Evolutionary conservation across 2,888 invertebrate species (phyloP).

Genomic region (Miltochrista miniata): DNA sequence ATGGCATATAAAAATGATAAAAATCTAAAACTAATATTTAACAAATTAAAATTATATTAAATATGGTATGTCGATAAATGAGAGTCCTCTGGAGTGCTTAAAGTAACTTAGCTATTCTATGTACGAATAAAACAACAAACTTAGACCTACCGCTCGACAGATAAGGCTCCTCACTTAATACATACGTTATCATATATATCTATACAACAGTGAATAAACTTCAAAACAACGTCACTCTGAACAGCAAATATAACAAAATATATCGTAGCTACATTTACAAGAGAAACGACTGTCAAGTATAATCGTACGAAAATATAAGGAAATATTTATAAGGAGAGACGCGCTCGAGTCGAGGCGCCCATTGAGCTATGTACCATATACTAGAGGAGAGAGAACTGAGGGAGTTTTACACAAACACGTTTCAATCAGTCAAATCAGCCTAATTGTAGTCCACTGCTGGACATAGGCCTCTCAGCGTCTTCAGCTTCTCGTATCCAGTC

Average conservation of each 20-base stretch:
- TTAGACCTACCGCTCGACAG: slow-evolving; percentile 67
- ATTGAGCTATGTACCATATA: neutral
- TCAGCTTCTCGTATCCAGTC: too few relatives aligned
- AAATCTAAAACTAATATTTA: slow-evolving; percentile 41
- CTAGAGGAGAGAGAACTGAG: too few relatives aligned
- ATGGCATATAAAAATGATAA: slow-evolving; percentile 52
- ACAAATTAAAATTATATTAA: slow-evolving; percentile 45
- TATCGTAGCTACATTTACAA: slow-evolving; percentile 60
- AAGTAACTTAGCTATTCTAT: slow-evolving; percentile 58
- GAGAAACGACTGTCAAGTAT: slow-evolving; percentile 53
- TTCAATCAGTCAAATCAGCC: too few relatives aligned
- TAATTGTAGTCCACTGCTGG: too few relatives aligned
- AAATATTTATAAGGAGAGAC: slow-evolving; percentile 39
- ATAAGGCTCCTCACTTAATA: slow-evolving; percentile 73
- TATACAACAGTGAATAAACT: slow-evolving; percentile 79
- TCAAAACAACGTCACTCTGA: slow-evolving; percentile 68
- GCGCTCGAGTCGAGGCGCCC: slow-evolving; percentile 16
- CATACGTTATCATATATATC: slow-evolving; percentile 60
- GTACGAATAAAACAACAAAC: slow-evolving; percentile 66
- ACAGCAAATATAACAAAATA: slow-evolving; percentile 73
- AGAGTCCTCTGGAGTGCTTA: slow-evolving; percentile 52
- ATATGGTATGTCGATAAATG: slow-evolving; percentile 56
- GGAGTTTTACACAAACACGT: too few relatives aligned
- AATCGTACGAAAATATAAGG: slow-evolving; percentile 50
- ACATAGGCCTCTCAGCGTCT: too few relatives aligned